Evolutionary conservation across 1,140 invertebrate species (phyloP), one percentile per base, ranked within the genome.

Genomic region (Atopsyche davidsoni): DNA sequence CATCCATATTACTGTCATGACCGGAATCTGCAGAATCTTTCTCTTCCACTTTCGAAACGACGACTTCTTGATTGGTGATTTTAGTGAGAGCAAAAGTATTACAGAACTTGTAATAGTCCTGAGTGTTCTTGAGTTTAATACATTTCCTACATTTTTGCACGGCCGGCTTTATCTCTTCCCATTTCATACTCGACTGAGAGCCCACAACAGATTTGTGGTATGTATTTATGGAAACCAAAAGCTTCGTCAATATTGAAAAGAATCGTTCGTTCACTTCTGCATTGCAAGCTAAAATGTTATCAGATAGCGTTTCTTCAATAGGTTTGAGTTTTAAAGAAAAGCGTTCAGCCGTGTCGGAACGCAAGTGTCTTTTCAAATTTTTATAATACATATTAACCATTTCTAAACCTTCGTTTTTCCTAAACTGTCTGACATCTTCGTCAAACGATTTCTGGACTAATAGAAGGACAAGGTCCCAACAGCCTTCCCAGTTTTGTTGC

Each of bases 321-420:
- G 42, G 35, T 35, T 40, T 11, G 21, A 57, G 36, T 34, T 57
- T 50, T 3, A 13, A 14, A 6, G 55, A 34, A 31, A 49, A 41
- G 10, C 50, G 46, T 32, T 31, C 17, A 14, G 41, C 45, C 24
- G 36, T 47, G 17, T 57, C 47, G 11, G 36, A 22, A 36, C 48
- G 32, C 14, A 49, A 36, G 44, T 19, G 57, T 46, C 72, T 64
- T 60, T 69, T 72, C 16, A 75, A 53, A 39, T 80, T 76, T 18
- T 67, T 68, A 60, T 81, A 85, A 58, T 83, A 83, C 28, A 74
- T 66, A 31, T 68, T 65, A 35, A 85, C 57, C 43, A 85, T 66
- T 58, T 84, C 79, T 0, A 84, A 45, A 1, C 80, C 82, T 64
- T 84, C 81, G 54, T 73, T 75, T 51, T 78, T 73, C 32, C 80